Evolutionary conservation across 2,888 invertebrate species (phyloP).

Genomic region (Cephonodes hylas): DNA sequence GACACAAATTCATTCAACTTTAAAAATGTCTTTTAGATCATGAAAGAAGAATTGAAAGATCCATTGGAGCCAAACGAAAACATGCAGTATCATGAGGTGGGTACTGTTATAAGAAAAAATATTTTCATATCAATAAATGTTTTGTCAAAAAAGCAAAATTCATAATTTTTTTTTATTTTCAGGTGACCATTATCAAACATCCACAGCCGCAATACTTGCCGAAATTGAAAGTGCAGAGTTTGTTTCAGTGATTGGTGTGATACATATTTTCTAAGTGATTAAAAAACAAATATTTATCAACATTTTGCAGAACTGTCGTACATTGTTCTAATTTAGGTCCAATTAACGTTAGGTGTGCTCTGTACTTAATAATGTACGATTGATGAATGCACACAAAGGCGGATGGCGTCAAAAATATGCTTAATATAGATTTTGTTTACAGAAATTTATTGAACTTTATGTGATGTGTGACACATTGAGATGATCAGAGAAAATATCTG

Average conservation of each 20-base stretch:
- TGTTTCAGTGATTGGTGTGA: conserved; percentile 60
- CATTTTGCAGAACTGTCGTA: conserved; percentile 5
- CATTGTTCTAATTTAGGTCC: conserved; percentile 40
- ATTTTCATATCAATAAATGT: no score
- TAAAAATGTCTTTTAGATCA: conserved; percentile 40
- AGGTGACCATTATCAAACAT: conserved; percentile 65
- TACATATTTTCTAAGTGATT: background rate
- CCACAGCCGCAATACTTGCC: conserved; percentile 61
- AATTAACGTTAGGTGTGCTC: conserved; percentile 32
- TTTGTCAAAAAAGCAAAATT: no score
- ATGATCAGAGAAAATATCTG: no score
- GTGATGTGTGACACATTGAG: no score
- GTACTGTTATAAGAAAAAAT: background rate
- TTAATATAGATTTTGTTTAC: background rate
- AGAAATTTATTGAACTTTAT: no score
- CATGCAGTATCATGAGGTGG: conserved; percentile 49
- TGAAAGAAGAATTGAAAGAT: conserved; percentile 41
- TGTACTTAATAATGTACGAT: conserved; percentile 6
- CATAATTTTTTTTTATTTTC: conserved; percentile 24
- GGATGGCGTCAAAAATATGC: background rate
- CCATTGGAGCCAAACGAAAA: conserved; percentile 41
- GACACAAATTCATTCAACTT: no score
- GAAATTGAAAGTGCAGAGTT: conserved; percentile 70
- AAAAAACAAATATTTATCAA: conserved; percentile 1
- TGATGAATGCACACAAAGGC: background rate